Base-by-base conservation (phyloP, 2,113 vertebrate genomes). In the Tragelaphus imberbis region DNA sequence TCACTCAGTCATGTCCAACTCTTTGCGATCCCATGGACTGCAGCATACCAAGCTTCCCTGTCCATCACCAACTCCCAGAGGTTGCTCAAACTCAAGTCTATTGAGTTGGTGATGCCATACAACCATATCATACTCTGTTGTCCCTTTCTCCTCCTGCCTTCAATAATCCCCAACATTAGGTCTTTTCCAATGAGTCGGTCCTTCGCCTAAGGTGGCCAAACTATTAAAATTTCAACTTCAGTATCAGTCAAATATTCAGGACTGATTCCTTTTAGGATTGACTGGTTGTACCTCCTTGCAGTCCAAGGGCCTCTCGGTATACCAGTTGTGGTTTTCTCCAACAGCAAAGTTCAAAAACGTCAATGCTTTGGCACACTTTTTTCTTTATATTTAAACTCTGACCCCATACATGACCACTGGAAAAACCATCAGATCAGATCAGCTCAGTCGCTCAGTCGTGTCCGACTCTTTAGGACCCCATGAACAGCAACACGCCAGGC, bases 1-100 rank as follows among this genome's bases (percentile, higher is more conserved):
- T 40, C 10, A 6, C 68, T 40, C 68, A 40, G 68, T 40, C 5
- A 0, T 23, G n/a, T 71, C n/a, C 10, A 5, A 12, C 10, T 71
- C 9, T 71, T 40, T 71, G 19, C 0, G 19, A 71, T 9, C 19
- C 19, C n/a, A 23, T 23, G n/a, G 19, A 12, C n/a, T 6, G 5
- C 68, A 71, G n/a, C 17, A 40, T 2, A 23, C 5, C n/a, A 71
- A 10, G n/a, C 19, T 23, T 71, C n/a, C n/a, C 19, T 71, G 68
- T 71, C 33, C n/a, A 71, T 71, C n/a, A 71, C 10, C 68, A 71
- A 40, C 68, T 71, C 10, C 19, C 33, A 11, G 8, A 71, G n/a
- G 2, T 40, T 40, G 10, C 68, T 40, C 17, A 71, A 23, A 71
- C 68, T 23, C n/a, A 71, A 23, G n/a, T 23, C 2, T 10, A 40